Conservation (phyloP, 2,888 invertebrate genomes). For the Nomada fabriciana region DNA sequence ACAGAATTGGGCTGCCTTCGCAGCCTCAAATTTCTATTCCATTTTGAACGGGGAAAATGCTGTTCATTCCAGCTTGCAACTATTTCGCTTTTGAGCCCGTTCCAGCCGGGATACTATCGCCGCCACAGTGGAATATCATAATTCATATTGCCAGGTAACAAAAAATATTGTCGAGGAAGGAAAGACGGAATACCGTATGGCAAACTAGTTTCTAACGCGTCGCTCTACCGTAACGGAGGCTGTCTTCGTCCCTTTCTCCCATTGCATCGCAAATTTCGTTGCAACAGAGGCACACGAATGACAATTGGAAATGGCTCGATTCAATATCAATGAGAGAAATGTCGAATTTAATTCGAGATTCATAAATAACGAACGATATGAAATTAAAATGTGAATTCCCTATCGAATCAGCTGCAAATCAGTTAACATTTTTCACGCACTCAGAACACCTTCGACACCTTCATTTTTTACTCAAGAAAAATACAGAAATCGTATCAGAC, state of each 20-base stretch:
- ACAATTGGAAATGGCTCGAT: neutral
- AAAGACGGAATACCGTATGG: conserved; percentile 1
- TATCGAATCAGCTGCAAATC: too few relatives aligned
- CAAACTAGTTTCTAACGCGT: conserved; percentile 28
- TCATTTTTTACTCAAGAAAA: too few relatives aligned
- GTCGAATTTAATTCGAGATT: too few relatives aligned
- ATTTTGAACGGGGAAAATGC: conserved; percentile 80
- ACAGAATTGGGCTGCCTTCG: conserved; percentile 78
- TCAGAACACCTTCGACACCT: too few relatives aligned
- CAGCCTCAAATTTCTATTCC: conserved; percentile 77
- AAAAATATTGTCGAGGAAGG: conserved; percentile 40
- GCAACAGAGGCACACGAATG: neutral
- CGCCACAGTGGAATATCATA: conserved; percentile 51
- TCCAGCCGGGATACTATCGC: conserved; percentile 52
- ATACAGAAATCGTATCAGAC: too few relatives aligned
- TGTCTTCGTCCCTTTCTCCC: neutral
- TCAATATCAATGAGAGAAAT: neutral
- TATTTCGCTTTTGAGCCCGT: conserved; percentile 70
- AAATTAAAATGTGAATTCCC: too few relatives aligned
- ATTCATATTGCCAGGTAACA: conserved; percentile 64
- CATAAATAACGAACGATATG: too few relatives aligned
- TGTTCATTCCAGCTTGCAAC: conserved; percentile 83
- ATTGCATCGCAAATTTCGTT: neutral
- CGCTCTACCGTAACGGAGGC: neutral
- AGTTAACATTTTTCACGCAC: too few relatives aligned